Evolutionary conservation across 1,140 invertebrate genomes (phyloP).

Genomic region (Bombus balteatus): DNA sequence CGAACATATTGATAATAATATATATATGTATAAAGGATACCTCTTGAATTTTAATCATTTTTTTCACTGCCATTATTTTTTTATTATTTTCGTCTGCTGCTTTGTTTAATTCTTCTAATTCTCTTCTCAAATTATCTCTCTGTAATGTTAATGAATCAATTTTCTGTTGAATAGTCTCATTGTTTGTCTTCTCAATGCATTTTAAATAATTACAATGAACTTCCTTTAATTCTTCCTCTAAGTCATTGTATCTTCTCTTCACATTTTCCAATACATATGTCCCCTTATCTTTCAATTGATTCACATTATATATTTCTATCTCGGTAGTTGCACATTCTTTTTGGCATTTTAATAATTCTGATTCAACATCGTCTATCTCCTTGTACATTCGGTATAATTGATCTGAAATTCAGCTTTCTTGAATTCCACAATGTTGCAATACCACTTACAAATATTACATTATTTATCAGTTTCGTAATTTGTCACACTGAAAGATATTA

Average conservation of each 20-base stretch:
- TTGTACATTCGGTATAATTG: conserved; percentile 9
- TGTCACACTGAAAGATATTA: not conserved
- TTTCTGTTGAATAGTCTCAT: conserved; percentile 11
- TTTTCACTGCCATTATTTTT: conserved; percentile 31
- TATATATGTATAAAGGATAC: conserved; percentile 36
- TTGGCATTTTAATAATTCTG: conserved; percentile 36
- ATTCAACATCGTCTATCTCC: conserved; percentile 37
- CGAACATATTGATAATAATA: not conserved
- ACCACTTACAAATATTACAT: not conserved
- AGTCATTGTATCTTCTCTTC: conserved; percentile 26
- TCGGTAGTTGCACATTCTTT: conserved; percentile 47
- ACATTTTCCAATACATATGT: conserved; percentile 38
- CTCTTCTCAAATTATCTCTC: conserved; percentile 40
- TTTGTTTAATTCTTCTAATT: conserved; percentile 29
- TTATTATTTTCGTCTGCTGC: conserved; percentile 19
- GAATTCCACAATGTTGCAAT: not conserved
- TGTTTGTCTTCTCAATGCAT: conserved; percentile 4
- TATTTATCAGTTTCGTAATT: not conserved
- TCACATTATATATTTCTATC: conserved; percentile 40
- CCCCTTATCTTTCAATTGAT: conserved; percentile 47
- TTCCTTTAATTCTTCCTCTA: conserved; percentile 38
- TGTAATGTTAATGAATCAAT: conserved; percentile 39
- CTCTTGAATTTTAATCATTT: conserved; percentile 44
- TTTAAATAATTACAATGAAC: conserved; percentile 34
- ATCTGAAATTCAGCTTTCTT: not conserved